Conservation (phyloP, 2,888 invertebrate genomes). For the Mamestra brassicae region DNA sequence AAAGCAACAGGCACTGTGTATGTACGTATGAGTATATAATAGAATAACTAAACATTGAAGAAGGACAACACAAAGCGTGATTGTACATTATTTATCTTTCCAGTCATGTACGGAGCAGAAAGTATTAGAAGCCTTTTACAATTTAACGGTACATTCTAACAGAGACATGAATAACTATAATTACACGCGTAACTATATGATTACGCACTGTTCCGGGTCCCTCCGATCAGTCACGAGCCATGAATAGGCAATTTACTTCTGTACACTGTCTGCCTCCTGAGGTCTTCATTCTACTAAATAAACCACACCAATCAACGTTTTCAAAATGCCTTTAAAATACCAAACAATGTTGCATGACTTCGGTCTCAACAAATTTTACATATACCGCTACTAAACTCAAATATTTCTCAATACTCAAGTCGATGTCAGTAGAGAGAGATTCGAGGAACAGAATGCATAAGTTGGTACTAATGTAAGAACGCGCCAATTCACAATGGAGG, state of each 20-base stretch:
- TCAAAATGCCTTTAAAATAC: constrained; percentile 71
- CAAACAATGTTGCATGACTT: constrained; percentile 60
- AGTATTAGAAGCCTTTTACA: constrained; percentile 56
- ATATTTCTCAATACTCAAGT: not conserved
- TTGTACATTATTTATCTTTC: constrained; percentile 49
- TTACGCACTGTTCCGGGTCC: constrained; percentile 76
- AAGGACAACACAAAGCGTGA: constrained; percentile 45
- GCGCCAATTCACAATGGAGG: constrained; percentile 79
- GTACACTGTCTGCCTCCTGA: constrained; percentile 62
- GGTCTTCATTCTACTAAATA: constrained; percentile 72
- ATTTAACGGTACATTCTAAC: constrained; percentile 56
- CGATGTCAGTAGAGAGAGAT: not conserved
- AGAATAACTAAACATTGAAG: constrained; percentile 25
- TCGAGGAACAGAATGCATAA: constrained; percentile 32
- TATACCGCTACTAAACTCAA: constrained; percentile 40
- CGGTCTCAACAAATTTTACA: constrained; percentile 37
- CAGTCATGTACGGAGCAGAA: constrained; percentile 50
- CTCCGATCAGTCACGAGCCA: constrained; percentile 65
- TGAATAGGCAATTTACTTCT: constrained; percentile 85
- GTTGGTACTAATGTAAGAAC: constrained; percentile 67
- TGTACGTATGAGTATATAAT: not conserved
- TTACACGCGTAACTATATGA: constrained; percentile 77
- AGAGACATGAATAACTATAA: constrained; percentile 63
- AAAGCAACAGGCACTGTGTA: not conserved
- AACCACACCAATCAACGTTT: constrained; percentile 73